These are phyloP conservation scores for Petrolisthes cinctipes DNA, from an alignment of 2,888 invertebrate genomes.

Conservation along the genomic window DNA sequence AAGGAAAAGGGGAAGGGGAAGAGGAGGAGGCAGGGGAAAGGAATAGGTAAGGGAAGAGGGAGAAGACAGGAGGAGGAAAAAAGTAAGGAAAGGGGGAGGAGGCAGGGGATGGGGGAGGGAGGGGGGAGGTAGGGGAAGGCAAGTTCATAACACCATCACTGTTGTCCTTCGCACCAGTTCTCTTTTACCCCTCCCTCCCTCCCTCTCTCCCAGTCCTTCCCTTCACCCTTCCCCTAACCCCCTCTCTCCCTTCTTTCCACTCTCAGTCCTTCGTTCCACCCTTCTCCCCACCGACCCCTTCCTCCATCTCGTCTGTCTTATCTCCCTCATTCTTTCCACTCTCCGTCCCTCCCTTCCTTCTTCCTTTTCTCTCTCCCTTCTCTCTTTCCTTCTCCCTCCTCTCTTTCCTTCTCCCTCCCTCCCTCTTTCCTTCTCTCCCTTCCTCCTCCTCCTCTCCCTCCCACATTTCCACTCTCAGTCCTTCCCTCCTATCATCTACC, in stretches of 20 bases:
- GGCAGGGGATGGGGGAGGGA: not conserved
- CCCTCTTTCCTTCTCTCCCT: not conserved
- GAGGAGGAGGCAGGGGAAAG: not conserved
- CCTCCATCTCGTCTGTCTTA: not conserved
- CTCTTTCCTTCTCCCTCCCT: not conserved
- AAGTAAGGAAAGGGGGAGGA: not conserved
- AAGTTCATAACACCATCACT: constrained; percentile 20
- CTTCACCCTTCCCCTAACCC: not conserved
- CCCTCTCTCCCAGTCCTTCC: not conserved
- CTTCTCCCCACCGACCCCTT: not conserved
- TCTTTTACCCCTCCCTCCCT: not conserved
- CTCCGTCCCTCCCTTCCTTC: not conserved
- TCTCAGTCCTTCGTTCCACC: not conserved
- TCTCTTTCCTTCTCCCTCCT: not conserved
- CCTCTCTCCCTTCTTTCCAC: not conserved
- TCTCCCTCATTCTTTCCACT: not conserved
- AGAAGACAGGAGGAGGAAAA: not conserved
- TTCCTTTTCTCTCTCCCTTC: not conserved
- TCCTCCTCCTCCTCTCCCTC: not conserved
- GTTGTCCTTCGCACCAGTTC: not conserved
- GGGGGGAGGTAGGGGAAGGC: constrained; percentile 7
- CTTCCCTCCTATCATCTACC: not conserved
- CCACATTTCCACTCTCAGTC: not conserved
- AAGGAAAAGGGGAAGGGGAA: not conserved
- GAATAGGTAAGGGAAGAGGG: not conserved